These are phyloP conservation scores for Achlya flavicornis DNA, from an alignment of 2,888 invertebrate genomes.

Conservation along the genomic window DNA sequence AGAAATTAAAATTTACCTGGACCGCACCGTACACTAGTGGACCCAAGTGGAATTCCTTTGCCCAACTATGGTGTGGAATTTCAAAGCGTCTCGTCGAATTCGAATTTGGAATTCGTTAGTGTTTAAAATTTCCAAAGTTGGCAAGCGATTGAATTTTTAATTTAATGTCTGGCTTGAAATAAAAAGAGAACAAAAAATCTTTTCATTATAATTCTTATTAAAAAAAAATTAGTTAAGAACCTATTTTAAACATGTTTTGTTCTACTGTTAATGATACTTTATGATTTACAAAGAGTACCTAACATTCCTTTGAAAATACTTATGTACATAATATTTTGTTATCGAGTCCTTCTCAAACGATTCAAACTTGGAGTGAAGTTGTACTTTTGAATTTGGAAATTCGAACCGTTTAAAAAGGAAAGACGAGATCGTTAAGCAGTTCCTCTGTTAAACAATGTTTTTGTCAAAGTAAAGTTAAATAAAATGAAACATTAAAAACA, in stretches of 20 bases:
- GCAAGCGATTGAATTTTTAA: conserved; percentile 32
- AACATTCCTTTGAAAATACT: neutral
- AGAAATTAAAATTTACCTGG: conserved; percentile 84
- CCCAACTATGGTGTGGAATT: conserved; percentile 57
- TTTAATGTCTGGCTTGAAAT: neutral
- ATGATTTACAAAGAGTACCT: too few species aligned
- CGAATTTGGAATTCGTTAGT: conserved; percentile 49
- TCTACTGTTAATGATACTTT: too few species aligned
- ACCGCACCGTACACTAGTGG: conserved; percentile 62
- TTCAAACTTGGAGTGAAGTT: conserved; percentile 6
- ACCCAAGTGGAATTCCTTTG: conserved; percentile 71
- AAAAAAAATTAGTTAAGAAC: too few species aligned
- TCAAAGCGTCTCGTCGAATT: conserved; percentile 50
- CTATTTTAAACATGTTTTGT: too few species aligned
- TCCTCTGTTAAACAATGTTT: conserved; percentile 12
- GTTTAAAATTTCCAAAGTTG: conserved; percentile 21
- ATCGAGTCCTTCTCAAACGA: neutral
- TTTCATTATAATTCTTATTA: neutral
- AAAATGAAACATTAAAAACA: conserved; percentile 12
- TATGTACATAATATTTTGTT: neutral
- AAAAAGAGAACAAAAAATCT: neutral
- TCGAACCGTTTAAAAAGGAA: conserved; percentile 14
- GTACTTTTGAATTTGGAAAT: conserved; percentile 13
- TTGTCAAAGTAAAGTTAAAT: neutral
- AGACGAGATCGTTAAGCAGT: conserved; percentile 10